Percentiles rank a stretch among this genome's conserved stretches.
Evolutionary conservation across 2,888 invertebrate species (phyloP).

Genomic region (Blastobasis lacticolella): DNA sequence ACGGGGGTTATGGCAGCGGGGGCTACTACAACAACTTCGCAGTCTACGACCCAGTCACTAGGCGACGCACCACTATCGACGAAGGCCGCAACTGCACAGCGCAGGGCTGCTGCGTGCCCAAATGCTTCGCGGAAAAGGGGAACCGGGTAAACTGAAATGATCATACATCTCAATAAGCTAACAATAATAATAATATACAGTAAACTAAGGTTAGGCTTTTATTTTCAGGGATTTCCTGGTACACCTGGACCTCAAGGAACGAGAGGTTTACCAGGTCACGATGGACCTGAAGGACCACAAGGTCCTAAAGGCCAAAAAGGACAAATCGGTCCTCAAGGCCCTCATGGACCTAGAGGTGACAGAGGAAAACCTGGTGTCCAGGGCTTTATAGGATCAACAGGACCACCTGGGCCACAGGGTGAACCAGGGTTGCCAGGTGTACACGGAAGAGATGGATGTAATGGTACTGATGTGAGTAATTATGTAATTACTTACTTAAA

Average conservation of each 20-base stretch:
- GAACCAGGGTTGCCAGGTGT: conserved; percentile 82
- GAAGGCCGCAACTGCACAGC: conserved; percentile 77
- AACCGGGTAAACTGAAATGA: conserved; percentile 74
- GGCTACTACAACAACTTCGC: conserved; percentile 30
- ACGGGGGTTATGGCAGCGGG: not conserved
- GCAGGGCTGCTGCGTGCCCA: conserved; percentile 83
- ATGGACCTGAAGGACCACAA: conserved; percentile 88
- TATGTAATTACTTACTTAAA: not conserved
- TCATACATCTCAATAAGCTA: not conserved
- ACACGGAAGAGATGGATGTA: conserved; percentile 94
- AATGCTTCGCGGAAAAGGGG: conserved; percentile 93
- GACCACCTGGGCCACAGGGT: conserved; percentile 78
- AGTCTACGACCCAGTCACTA: conserved; percentile 51
- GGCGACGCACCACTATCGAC: conserved; percentile 44
- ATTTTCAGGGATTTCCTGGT: conserved; percentile 82
- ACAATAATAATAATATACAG: not conserved
- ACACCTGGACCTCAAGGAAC: conserved; percentile 80
- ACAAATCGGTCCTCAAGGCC: conserved; percentile 86
- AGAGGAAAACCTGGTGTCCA: conserved; percentile 90
- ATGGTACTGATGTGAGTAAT: conserved; percentile 90
- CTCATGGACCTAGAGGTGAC: conserved; percentile 88
- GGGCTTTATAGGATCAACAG: conserved; percentile 80
- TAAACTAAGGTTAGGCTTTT: conserved; percentile 3
- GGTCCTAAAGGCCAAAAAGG: conserved; percentile 94
- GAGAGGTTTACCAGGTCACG: conserved; percentile 85